Percentiles rank a stretch among this genome's conserved stretches.
Evolutionary conservation across 2,113 vertebrate genomes (phyloP).

Genomic region (Agapornis roseicollis): DNA sequence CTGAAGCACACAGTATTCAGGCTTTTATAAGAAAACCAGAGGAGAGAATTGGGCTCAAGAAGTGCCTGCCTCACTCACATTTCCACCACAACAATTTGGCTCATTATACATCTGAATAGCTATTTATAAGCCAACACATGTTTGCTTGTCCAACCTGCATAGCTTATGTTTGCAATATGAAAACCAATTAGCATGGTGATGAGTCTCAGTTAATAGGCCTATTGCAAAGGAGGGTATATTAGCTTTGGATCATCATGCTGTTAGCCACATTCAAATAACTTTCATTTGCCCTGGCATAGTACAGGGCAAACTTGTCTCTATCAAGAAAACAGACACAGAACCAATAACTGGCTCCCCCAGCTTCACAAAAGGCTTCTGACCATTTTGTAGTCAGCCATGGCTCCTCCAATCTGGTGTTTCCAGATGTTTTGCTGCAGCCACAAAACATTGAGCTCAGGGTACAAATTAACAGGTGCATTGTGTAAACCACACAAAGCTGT

Average conservation of each 20-base stretch:
- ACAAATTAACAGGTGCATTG: not conserved
- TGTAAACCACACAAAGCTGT: not conserved
- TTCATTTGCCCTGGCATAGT: not conserved
- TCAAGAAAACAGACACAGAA: not conserved
- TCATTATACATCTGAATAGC: not conserved
- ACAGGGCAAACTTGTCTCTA: not conserved
- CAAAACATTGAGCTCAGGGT: not conserved
- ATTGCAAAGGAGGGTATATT: not conserved
- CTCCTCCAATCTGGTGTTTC: not conserved
- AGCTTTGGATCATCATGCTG: not conserved
- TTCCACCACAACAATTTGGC: not conserved
- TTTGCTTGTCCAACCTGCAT: conserved; percentile 3
- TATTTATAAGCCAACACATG: conserved; percentile 29
- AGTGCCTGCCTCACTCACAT: not conserved
- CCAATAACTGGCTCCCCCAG: not conserved
- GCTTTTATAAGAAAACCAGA: not conserved
- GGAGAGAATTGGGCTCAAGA: not conserved
- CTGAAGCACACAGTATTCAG: not conserved
- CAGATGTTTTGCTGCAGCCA: not conserved
- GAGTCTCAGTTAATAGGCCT: not conserved
- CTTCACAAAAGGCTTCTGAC: not conserved
- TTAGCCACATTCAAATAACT: not conserved
- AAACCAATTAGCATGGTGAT: conserved; percentile 38
- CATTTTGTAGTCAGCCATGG: not conserved
- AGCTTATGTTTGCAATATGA: not conserved